These are phyloP conservation scores for Salvelinus alpinus DNA, from an alignment of 2,113 vertebrate genomes.

Conservation along the genomic window DNA sequence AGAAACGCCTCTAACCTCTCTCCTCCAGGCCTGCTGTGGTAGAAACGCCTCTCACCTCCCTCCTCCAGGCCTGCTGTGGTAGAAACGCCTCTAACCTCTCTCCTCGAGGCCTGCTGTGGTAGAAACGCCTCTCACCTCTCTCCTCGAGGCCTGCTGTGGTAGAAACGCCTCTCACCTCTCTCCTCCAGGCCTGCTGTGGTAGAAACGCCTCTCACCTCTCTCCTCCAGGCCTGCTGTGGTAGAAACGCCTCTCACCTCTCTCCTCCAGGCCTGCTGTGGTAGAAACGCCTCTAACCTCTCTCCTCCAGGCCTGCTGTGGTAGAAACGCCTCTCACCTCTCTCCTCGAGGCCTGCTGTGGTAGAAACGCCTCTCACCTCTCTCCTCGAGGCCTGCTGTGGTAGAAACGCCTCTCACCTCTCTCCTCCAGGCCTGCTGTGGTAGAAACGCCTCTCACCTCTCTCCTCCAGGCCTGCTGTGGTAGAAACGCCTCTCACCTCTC, in stretches of 20 bases:
- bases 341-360: conserved; percentile 81
- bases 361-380: no score
- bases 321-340: not conserved
- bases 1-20: no score
- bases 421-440: not conserved
- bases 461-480: conserved; percentile 81
- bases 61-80: not conserved
- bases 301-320: not conserved
- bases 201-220: not conserved
- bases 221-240: conserved; percentile 81
- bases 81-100: not conserved
- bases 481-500: no score
- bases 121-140: no score
- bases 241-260: no score
- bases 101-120: conserved; percentile 81
- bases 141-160: not conserved
- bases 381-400: not conserved
- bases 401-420: not conserved
- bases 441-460: not conserved
- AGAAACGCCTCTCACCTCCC: not conserved
- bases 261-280: not conserved
- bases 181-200: not conserved
- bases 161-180: not conserved
- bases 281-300: not conserved
- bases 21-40: not conserved